Percentiles rank a stretch among this genome's conserved stretches.
Conservation (phyloP, 2,888 invertebrate genomes). For the Hyles lineata region DNA sequence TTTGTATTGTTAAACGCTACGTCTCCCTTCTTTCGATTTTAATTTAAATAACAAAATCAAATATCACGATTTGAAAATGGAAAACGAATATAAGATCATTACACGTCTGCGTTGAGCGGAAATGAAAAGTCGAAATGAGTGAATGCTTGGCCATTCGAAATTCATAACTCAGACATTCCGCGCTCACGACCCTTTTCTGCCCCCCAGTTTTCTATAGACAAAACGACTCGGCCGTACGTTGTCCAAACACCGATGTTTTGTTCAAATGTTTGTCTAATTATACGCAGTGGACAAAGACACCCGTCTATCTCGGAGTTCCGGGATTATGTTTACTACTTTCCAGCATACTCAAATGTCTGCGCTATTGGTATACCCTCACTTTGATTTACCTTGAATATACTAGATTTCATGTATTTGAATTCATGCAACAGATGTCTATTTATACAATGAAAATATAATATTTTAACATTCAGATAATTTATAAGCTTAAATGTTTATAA, state of each 20-base stretch:
- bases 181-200: constrained; percentile 33
- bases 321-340: neutral
- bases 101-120: constrained; percentile 48
- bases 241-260: constrained; percentile 67
- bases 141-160: constrained; percentile 64
- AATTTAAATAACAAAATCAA: neutral
- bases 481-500: too few species aligned
- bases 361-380: too few species aligned
- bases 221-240: constrained; percentile 51
- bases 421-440: too few species aligned
- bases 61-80: constrained; percentile 15
- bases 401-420: too few species aligned
- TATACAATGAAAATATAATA: too few species aligned
- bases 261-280: constrained; percentile 74
- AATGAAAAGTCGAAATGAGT: constrained; percentile 47
- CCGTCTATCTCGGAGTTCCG: constrained; percentile 20
- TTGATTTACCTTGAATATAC: too few species aligned
- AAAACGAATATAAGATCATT: constrained; percentile 45
- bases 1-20: neutral
- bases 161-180: constrained; percentile 63
- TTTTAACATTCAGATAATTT: too few species aligned
- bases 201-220: constrained; percentile 51
- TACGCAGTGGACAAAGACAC: constrained; percentile 52
- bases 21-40: neutral
- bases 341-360: neutral